Percentiles rank a stretch among this genome's conserved stretches.
Evolutionary conservation across 2,888 invertebrate genomes (phyloP).

Genomic region (Anodontia alba): DNA sequence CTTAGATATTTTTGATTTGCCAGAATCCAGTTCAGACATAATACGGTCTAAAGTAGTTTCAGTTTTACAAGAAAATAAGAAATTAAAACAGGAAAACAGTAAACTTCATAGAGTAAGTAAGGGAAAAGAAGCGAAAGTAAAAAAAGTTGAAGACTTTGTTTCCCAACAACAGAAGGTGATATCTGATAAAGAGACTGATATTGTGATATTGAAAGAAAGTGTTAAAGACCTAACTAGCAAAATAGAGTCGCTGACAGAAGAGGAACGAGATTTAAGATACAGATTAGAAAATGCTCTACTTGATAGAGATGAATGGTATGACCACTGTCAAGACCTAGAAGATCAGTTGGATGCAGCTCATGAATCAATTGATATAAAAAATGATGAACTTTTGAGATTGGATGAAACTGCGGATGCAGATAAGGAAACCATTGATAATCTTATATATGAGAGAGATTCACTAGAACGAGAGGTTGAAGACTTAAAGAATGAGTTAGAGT

Average conservation of each 20-base stretch:
- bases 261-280: constrained; percentile 48
- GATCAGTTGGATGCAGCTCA: constrained; percentile 54
- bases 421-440: constrained; percentile 41
- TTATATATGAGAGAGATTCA: constrained; percentile 39
- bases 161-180: constrained; percentile 60
- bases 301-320: constrained; percentile 59
- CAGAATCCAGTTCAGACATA: not conserved
- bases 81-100: constrained; percentile 51
- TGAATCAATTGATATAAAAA: constrained; percentile 57
- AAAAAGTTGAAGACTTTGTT: constrained; percentile 66
- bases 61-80: constrained; percentile 51
- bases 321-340: constrained; percentile 50
- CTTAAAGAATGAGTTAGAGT: constrained; percentile 48
- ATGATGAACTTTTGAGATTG: constrained; percentile 54
- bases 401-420: constrained; percentile 47
- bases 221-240: constrained; percentile 50
- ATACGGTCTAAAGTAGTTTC: not conserved
- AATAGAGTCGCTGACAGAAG: constrained; percentile 44
- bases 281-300: constrained; percentile 46
- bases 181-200: constrained; percentile 65
- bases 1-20: not conserved
- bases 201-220: constrained; percentile 65
- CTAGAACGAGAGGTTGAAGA: constrained; percentile 58
- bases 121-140: constrained; percentile 67
- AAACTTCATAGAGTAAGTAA: constrained; percentile 63